These are phyloP conservation scores for Zoanthus gigantus DNA, from an alignment of 92 coral and sea anemone genomes.

Conservation along the genomic window DNA sequence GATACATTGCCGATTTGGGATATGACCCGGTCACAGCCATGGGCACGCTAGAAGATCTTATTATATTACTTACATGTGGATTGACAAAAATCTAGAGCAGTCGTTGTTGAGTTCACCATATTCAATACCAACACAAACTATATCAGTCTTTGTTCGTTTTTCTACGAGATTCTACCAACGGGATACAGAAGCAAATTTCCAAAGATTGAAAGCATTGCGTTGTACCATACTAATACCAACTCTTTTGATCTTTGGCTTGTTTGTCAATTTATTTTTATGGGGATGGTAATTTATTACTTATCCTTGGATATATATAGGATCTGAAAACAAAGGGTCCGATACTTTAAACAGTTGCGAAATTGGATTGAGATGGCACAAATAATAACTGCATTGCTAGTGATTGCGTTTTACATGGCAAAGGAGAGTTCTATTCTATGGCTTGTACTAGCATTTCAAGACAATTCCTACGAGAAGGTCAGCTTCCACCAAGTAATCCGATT, in stretches of 20 bases:
- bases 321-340: slow-evolving; percentile 2
- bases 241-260: slow-evolving; percentile 26
- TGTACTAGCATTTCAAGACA: background rate
- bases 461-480: slow-evolving; percentile 14
- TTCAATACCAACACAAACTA: slow-evolving; percentile 40
- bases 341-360: slow-evolving; percentile 22
- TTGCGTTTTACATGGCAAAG: slow-evolving; percentile 15
- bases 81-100: slow-evolving; percentile 40
- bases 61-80: slow-evolving; percentile 5
- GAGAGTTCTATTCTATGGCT: slow-evolving; percentile 4
- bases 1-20: slow-evolving; percentile 31
- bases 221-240: slow-evolving; percentile 1
- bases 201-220: slow-evolving; percentile 24
- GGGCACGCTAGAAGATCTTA: background rate
- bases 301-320: background rate
- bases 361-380: slow-evolving; percentile 29
- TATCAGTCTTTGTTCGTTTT: slow-evolving; percentile 24
- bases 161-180: slow-evolving; percentile 35
- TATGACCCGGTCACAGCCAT: background rate
- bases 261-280: slow-evolving; percentile 40
- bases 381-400: background rate
- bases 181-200: background rate
- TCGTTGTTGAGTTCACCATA: slow-evolving; percentile 28
- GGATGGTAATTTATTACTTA: slow-evolving; percentile 9
- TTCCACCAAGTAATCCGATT: slow-evolving; percentile 19